Base-by-base conservation (phyloP, 1,140 invertebrate species). In the Solen grandis region DNA sequence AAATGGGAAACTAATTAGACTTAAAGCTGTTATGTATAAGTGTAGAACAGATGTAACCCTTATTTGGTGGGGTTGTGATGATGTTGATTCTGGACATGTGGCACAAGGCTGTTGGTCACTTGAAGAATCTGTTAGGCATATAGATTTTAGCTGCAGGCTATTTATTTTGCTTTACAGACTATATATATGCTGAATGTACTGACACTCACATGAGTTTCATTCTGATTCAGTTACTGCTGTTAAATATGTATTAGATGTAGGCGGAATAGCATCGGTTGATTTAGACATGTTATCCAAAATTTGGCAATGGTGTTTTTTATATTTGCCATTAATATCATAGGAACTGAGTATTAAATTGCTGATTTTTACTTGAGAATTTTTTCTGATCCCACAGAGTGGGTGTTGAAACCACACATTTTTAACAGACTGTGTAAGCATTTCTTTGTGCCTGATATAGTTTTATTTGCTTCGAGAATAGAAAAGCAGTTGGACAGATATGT, bases 211-310 rank as follows among this genome's bases (percentile, higher is more conserved):
- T n/a, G 16, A 54, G 33, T 0, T 82, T 16, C 22, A 70, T n/a
- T 31, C 52, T 29, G 81, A 85, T 66, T 80, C 76, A 54, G 70
- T 68, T 16, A 78, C 81, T 41, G 76, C 81, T n/a, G 33, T 83
- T 1, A 35, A 74, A 0, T 79, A 75, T 27, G 63, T 85, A 19
- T 62, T 54, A 27, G 38, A 83, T 31, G 41, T 82, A 33, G 81
- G 74, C 19, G 76, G 80, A 14, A 16, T 31, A 3, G 46, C 60
- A 36, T 59, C 46, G 0, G 3, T 41, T 27, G 8, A 35, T 35
- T 46, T 70, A 16, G 50, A 76, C 72, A 57, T 27, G 0, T 31
- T 84, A n/a, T 25, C 59, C 14, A 35, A 81, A 8, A 59, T 81
- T 57, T 84, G 80, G 83, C 0, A 54, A 1, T 82, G 74, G 74